Evolutionary conservation across 2,113 vertebrate genomes (phyloP).

Genomic region (Vidua chalybeata): DNA sequence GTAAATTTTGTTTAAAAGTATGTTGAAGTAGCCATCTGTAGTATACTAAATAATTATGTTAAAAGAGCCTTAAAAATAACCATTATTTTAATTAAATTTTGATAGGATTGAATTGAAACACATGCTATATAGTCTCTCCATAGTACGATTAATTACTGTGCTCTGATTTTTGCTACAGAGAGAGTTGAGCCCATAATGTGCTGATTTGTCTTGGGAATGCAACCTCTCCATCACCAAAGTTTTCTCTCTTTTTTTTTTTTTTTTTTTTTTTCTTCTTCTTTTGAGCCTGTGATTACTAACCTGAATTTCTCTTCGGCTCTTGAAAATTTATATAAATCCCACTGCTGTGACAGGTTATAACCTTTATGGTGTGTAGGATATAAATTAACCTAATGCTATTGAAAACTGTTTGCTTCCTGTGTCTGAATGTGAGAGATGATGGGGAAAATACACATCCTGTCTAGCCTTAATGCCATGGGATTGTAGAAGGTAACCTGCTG

Average conservation of each 20-base stretch:
- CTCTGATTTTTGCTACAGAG: slow-evolving; percentile 42
- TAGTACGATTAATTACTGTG: slow-evolving; percentile 18
- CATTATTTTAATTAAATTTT: slow-evolving; percentile 69
- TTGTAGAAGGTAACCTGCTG: background rate
- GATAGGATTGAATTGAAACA: slow-evolving; percentile 52
- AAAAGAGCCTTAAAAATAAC: slow-evolving; percentile 64
- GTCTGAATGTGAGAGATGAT: background rate
- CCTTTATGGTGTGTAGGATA: background rate
- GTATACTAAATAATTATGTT: slow-evolving; percentile 45
- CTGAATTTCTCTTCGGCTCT: background rate
- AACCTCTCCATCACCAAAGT: background rate
- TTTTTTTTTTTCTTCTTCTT: background rate
- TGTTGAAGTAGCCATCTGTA: slow-evolving; percentile 66
- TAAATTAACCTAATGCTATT: background rate
- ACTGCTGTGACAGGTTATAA: slow-evolving; percentile 9
- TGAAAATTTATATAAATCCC: slow-evolving; percentile 34
- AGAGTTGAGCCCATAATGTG: background rate
- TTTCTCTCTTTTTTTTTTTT: background rate
- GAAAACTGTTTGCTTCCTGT: background rate
- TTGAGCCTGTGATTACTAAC: background rate
- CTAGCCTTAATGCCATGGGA: background rate
- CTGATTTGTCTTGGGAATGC: slow-evolving; percentile 30
- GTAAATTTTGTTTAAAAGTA: slow-evolving; percentile 64
- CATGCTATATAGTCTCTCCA: slow-evolving; percentile 41
- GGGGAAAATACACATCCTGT: background rate